phyloP scores from a whole-genome alignment of 2,888 invertebrate genomes.

The Coenonympha arcania region DNA sequence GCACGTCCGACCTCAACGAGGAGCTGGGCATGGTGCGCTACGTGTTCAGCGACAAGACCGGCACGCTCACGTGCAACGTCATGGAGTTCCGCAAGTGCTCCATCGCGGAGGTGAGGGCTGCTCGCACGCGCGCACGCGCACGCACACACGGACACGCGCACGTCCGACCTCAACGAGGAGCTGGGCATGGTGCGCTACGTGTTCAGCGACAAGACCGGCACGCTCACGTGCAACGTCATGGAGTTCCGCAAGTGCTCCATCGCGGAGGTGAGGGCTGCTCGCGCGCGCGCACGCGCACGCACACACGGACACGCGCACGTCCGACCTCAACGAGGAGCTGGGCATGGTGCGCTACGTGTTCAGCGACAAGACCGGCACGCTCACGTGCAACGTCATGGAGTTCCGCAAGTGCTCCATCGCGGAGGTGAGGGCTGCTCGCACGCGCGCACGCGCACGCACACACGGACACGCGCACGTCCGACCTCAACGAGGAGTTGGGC shows the following conservation, averaged over 20 bases:
- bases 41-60: slow-evolving; percentile 98
- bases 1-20: slow-evolving; percentile 98
- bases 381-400: slow-evolving; percentile 98
- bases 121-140: background rate
- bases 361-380: slow-evolving; percentile 98
- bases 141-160: slow-evolving; percentile 85
- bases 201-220: slow-evolving; percentile 99
- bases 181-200: slow-evolving; percentile 97
- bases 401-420: slow-evolving; percentile 91
- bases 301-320: slow-evolving; percentile 91
- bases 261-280: slow-evolving; percentile 72
- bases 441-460: background rate
- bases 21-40: slow-evolving; percentile 98
- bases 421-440: slow-evolving; percentile 56
- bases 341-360: slow-evolving; percentile 98
- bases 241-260: slow-evolving; percentile 92
- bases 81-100: slow-evolving; percentile 97
- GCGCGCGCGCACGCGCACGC: background rate
- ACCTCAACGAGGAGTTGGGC: slow-evolving; percentile 98
- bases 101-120: slow-evolving; percentile 76
- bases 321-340: slow-evolving; percentile 98
- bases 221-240: slow-evolving; percentile 98
- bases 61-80: slow-evolving; percentile 96
- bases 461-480: slow-evolving; percentile 95
- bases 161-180: slow-evolving; percentile 98